Evolutionary conservation across 2,888 invertebrate genomes (phyloP), one percentile per base, ranked within the genome.

Genomic region (Eupeodes latifasciatus): DNA sequence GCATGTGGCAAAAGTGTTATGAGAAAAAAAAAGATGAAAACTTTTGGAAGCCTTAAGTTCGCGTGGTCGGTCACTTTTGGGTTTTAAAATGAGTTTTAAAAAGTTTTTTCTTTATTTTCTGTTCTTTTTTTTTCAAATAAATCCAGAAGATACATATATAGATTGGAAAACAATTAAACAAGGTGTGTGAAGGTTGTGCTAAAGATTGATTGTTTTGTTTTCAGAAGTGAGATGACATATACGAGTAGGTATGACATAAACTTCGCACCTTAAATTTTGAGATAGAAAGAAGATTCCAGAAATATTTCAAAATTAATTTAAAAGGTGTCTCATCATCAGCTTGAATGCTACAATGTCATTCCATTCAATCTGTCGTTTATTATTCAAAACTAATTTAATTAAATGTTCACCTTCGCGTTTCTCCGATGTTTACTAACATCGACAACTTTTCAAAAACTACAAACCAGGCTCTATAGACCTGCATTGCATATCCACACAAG

Each of bases 371-470:
- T 51, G 71, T 71, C 55, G 40, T 12, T 71, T 19, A 71, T 55
- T 71, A 55, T 71, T 55, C 51, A 19, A 71, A 55, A 71, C 40
- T 57, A 55, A 40, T 81, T 78, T 74, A 81, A 81, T 85, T 85
- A 85, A 85, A 77, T 49, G 36, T 81, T 74, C 61, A 81, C 67
- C 81, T 74, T 67, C 44, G 27, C 61, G 59, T 67, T 77, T 55
- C 66, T 3, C 47, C 16, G 34, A 40, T 27, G 27, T 40, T 40
- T 40, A 5, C 40, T 27, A 81, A 67, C 49, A 77, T 44, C 34
- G 49, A 49, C 34, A 67, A 78, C 61, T 67, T 61, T 47, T 44
- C 11, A 19, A 12, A 61, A 64, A 19, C 69, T 40, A 9, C 16
- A 36, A 36, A 2, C 40, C 44, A 76, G 27, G 27, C 27, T 2